These are phyloP conservation scores for Eulacestoma nigropectus DNA, from an alignment of 2,113 vertebrate genomes.

Conservation along the genomic window DNA sequence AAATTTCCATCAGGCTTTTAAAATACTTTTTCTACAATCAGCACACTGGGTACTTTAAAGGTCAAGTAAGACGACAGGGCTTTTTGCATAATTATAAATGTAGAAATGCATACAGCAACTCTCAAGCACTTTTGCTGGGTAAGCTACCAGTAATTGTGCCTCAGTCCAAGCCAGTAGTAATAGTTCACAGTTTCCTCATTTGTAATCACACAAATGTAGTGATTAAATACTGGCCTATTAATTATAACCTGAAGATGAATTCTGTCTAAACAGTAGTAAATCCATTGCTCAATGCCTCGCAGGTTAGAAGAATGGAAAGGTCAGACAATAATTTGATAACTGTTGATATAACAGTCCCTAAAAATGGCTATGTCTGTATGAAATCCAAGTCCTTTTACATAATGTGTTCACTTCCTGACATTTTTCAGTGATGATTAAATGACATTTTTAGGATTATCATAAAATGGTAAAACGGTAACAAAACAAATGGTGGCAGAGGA, in stretches of 20 bases:
- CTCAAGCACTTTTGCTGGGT: constrained; percentile 24
- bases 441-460: background rate
- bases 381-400: constrained; percentile 9
- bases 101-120: constrained; percentile 25
- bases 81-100: constrained; percentile 54
- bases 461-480: background rate
- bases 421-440: background rate
- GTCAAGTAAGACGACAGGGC: constrained; percentile 42
- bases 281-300: background rate
- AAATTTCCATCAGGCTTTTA: constrained; percentile 58
- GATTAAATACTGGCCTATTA: constrained; percentile 57
- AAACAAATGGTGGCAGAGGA: background rate
- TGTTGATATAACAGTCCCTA: background rate
- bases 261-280: constrained; percentile 42
- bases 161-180: constrained; percentile 23
- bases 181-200: constrained; percentile 45
- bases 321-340: constrained; percentile 48
- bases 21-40: constrained; percentile 53
- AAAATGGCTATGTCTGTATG: background rate
- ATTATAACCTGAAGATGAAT: constrained; percentile 53
- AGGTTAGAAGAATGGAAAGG: constrained; percentile 51
- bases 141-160: constrained; percentile 51
- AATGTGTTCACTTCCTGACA: background rate
- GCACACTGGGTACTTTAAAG: constrained; percentile 43
- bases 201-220: constrained; percentile 54